These are phyloP conservation scores for Scomber japonicus DNA, from an alignment of 2,113 vertebrate species.

Conservation along the genomic window DNA sequence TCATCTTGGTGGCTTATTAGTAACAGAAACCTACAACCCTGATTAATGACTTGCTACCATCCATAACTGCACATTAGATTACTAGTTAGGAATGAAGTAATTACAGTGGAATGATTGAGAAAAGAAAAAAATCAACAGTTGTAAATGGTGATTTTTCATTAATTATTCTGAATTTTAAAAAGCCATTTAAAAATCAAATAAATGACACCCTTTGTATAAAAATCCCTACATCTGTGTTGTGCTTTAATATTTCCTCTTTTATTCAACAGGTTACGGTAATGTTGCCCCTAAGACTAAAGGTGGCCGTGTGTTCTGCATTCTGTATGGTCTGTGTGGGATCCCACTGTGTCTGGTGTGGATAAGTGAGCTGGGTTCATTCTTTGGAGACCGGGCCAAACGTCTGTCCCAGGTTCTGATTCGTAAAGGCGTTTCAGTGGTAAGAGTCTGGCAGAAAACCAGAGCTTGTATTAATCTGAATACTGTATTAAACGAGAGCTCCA, in stretches of 20 bases:
- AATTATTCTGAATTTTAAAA: neutral
- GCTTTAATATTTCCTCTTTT: neutral
- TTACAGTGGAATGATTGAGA: neutral
- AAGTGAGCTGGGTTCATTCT: constrained; percentile 96
- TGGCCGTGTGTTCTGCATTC: constrained; percentile 95
- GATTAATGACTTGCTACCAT: neutral
- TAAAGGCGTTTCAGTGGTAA: constrained; percentile 92
- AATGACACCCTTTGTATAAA: no score
- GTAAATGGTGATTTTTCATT: neutral
- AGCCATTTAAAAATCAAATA: no score
- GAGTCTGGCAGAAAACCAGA: constrained; percentile 19
- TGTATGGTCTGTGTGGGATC: constrained; percentile 96
- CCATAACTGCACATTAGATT: neutral
- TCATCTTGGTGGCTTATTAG: neutral
- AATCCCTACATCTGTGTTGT: neutral
- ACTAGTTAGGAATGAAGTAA: neutral
- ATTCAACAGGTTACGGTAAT: constrained; percentile 92
- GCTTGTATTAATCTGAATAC: neutral
- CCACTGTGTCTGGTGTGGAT: constrained; percentile 98
- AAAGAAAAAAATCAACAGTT: neutral
- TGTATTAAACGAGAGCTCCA: neutral
- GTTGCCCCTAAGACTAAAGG: constrained; percentile 93
- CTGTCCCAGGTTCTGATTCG: constrained; percentile 92
- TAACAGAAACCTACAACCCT: neutral
- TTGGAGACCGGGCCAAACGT: constrained; percentile 93